A percentile compares a stretch with the other conserved stretches of the same genome.
Evolutionary conservation across 2,888 invertebrate species (phyloP).

Genomic region (Rhyacophila evoluta): DNA sequence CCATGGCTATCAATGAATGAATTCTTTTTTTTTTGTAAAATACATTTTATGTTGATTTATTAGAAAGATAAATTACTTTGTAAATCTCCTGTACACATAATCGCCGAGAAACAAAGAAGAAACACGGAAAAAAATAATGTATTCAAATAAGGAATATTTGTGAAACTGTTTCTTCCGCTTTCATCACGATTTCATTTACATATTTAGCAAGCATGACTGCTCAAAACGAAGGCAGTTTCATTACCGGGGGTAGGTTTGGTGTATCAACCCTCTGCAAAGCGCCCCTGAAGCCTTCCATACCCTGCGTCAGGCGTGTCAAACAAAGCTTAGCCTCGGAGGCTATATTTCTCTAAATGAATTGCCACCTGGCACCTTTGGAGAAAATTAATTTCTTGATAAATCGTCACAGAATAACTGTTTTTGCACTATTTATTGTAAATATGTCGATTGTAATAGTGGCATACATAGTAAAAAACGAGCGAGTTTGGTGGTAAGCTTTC

Average conservation of each 20-base stretch:
- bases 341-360: conserved; percentile 4
- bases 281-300: background rate
- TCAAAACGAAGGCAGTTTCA: conserved; percentile 37
- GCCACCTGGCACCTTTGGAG: conserved; percentile 14
- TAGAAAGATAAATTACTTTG: background rate
- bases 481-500: too few species aligned
- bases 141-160: conserved; percentile 36
- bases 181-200: conserved; percentile 51
- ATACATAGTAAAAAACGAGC: too few species aligned
- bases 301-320: conserved; percentile 21
- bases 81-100: conserved; percentile 1
- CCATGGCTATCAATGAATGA: too few species aligned
- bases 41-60: too few species aligned
- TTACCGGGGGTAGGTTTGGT: conserved; percentile 13
- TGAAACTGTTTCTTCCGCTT: conserved; percentile 21
- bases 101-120: conserved; percentile 18
- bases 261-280: conserved; percentile 15
- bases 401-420: background rate
- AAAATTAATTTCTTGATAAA: conserved; percentile 14
- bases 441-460: background rate
- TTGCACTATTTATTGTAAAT: background rate
- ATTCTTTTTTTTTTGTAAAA: too few species aligned
- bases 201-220: conserved; percentile 37
- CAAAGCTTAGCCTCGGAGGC: conserved; percentile 11
- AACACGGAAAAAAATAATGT: conserved; percentile 1